A percentile compares a stretch with the other conserved stretches of the same genome.
Conservation (phyloP, 37 sponge, comb jelly and placozoan species). For the Ianthella basta region DNA sequence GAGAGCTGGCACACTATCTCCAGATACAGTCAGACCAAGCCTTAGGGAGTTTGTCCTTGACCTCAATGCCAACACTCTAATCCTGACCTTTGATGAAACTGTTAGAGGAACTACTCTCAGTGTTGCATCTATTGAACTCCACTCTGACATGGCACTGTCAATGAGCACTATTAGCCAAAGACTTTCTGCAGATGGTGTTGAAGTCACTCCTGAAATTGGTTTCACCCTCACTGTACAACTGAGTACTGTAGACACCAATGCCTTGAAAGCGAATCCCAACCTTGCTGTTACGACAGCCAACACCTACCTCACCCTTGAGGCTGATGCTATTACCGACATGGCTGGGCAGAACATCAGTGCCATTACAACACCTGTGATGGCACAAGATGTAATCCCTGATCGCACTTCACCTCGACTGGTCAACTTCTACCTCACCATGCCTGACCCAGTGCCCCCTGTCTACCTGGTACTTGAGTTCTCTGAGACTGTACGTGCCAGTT, state of each 20-base stretch:
- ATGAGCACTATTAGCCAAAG: conserved; percentile 13
- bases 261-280: conserved; percentile 60
- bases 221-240: conserved; percentile 51
- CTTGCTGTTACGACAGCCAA: conserved; percentile 59
- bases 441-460: conserved; percentile 54
- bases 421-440: conserved; percentile 74
- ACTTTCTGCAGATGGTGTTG: conserved; percentile 29
- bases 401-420: conserved; percentile 58
- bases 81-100: conserved; percentile 88
- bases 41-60: conserved; percentile 77
- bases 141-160: conserved; percentile 34
- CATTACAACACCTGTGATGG: conserved; percentile 58
- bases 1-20: conserved; percentile 43
- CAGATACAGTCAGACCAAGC: conserved; percentile 58
- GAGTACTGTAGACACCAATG: conserved; percentile 47
- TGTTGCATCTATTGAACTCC: conserved; percentile 46
- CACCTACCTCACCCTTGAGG: conserved; percentile 67
- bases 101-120: conserved; percentile 57
- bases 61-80: conserved; percentile 56
- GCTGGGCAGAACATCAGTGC: conserved; percentile 57
- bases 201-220: conserved; percentile 44
- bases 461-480: conserved; percentile 65
- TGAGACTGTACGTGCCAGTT: conserved; percentile 81
- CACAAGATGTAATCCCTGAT: conserved; percentile 64
- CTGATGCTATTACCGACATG: conserved; percentile 70